Conservation (phyloP, 2,113 vertebrate species). For the Apteryx owenii region DNA sequence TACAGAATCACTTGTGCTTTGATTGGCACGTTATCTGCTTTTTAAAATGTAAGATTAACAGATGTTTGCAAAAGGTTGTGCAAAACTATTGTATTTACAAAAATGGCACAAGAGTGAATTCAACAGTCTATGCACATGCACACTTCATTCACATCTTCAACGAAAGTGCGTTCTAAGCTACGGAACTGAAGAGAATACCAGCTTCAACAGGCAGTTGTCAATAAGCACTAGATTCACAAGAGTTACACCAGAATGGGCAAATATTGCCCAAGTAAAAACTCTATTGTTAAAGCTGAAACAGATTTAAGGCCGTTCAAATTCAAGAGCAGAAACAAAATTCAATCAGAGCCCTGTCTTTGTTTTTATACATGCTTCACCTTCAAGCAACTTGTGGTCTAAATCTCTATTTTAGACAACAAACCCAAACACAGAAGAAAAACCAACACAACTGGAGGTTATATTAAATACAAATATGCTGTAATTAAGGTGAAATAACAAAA, state of each 20-base stretch:
- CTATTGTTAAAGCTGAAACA: slow-evolving; percentile 86
- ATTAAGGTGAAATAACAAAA: slow-evolving; percentile 84
- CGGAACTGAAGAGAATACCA: slow-evolving; percentile 78
- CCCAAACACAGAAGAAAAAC: slow-evolving; percentile 76
- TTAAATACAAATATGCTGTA: slow-evolving; percentile 84
- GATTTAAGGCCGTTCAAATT: slow-evolving; percentile 92
- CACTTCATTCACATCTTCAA: slow-evolving; percentile 85
- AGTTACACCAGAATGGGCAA: slow-evolving; percentile 87
- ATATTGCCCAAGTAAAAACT: slow-evolving; percentile 93
- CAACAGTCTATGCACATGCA: slow-evolving; percentile 92
- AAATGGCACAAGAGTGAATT: slow-evolving; percentile 97
- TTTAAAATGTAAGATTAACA: slow-evolving; percentile 78
- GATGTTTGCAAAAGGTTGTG: slow-evolving; percentile 89
- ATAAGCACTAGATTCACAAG: slow-evolving; percentile 84
- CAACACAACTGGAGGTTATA: slow-evolving; percentile 79
- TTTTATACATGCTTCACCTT: slow-evolving; percentile 81
- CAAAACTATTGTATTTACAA: slow-evolving; percentile 99
- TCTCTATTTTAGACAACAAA: slow-evolving; percentile 77
- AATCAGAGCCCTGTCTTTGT: slow-evolving; percentile 75
- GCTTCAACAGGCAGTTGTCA: slow-evolving; percentile 81
- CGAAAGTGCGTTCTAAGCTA: slow-evolving; percentile 79
- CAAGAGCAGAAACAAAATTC: slow-evolving; percentile 83
- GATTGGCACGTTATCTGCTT: slow-evolving; percentile 79
- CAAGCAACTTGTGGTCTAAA: slow-evolving; percentile 83
- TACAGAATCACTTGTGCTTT: slow-evolving; percentile 80